A percentile compares a stretch with the other conserved stretches of the same genome.
Evolutionary conservation across 2,113 vertebrate genomes (phyloP).

Genomic region (Hipposideros armiger): DNA sequence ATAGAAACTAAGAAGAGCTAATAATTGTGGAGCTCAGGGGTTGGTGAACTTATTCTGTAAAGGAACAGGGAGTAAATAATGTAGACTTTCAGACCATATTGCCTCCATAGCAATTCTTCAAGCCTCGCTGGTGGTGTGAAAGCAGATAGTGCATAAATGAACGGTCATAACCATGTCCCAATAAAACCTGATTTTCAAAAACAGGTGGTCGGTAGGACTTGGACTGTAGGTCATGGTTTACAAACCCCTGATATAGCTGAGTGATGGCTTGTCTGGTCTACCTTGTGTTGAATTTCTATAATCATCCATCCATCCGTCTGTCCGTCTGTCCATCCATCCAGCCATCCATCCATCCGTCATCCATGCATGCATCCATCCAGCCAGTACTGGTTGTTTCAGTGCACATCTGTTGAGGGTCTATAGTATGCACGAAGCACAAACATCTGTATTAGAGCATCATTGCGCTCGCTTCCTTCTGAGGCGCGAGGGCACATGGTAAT

Average conservation of each 20-base stretch:
- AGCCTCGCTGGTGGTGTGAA: neutral
- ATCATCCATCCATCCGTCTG: neutral
- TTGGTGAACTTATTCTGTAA: neutral
- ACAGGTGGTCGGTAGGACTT: neutral
- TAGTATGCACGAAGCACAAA: fast-evolving
- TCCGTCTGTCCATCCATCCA: neutral
- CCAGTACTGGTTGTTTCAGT: neutral
- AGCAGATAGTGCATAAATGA: neutral
- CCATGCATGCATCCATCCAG: neutral
- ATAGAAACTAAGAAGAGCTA: neutral
- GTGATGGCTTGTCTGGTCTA: neutral
- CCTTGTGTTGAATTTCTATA: neutral
- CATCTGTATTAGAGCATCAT: fast-evolving
- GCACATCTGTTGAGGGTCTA: neutral
- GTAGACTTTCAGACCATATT: neutral
- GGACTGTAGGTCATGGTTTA: neutral
- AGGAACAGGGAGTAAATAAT: neutral
- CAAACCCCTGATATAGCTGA: neutral
- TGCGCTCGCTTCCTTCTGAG: neutral
- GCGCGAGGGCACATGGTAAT: neutral
- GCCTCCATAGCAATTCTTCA: neutral
- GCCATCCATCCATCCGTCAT: neutral
- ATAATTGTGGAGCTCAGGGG: no score
- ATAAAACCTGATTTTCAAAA: neutral
- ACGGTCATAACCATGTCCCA: neutral